Evolutionary conservation across 2,888 invertebrate species (phyloP).

Genomic region (Ganaspis brasiliensis): DNA sequence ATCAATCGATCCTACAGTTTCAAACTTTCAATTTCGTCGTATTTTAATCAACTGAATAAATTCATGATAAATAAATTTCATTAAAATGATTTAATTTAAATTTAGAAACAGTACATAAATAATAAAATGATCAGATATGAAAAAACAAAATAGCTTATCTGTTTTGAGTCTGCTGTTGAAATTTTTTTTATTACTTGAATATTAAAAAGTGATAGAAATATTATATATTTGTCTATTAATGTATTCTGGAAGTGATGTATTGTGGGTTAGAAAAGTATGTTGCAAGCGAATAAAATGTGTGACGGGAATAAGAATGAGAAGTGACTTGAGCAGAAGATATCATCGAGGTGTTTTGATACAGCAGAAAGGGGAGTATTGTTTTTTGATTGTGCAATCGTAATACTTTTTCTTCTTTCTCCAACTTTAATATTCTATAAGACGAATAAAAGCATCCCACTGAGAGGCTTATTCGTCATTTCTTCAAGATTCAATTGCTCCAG

Average conservation of each 20-base stretch:
- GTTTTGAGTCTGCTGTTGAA: no score
- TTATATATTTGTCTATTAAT: neutral
- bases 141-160: no score
- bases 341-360: slow-evolving; percentile 15
- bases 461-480: slow-evolving; percentile 7
- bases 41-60: no score
- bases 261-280: neutral
- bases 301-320: slow-evolving; percentile 3
- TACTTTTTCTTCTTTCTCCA: slow-evolving; percentile 7
- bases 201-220: slow-evolving; percentile 1
- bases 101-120: no score
- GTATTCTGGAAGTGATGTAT: neutral
- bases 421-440: slow-evolving; percentile 14
- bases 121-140: no score
- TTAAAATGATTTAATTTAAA: no score
- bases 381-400: slow-evolving; percentile 18
- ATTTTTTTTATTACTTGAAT: no score
- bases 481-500: neutral
- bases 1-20: no score
- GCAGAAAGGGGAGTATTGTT: slow-evolving; percentile 15
- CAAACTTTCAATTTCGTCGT: no score
- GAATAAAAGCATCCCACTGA: slow-evolving; percentile 34
- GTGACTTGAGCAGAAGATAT: slow-evolving; percentile 29
- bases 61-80: no score
- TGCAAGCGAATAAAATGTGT: slow-evolving; percentile 7